A percentile compares a stretch with the other conserved stretches of the same genome.
Evolutionary conservation across 1,140 invertebrate species (phyloP).

Genomic region (Arion vulgaris): DNA sequence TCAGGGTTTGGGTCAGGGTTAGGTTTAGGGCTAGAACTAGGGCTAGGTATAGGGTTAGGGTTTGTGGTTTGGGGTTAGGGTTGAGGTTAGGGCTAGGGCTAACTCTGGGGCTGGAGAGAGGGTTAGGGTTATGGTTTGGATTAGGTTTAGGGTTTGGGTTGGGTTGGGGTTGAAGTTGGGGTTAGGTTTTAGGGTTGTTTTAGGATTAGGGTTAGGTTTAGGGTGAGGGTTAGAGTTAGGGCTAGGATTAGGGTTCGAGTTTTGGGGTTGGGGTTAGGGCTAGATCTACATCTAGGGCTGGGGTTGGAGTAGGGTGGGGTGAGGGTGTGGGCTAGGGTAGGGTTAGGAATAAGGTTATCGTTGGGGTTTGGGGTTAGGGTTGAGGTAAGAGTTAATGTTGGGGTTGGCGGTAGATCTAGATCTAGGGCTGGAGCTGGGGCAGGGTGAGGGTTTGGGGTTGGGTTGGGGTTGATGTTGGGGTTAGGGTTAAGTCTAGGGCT

Average conservation of each 20-base stretch:
- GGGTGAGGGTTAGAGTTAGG: constrained; percentile 15
- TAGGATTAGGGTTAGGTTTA: constrained; percentile 17
- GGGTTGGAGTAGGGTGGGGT: constrained; percentile 41
- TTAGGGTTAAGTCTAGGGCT: constrained; percentile 1
- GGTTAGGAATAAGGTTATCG: not conserved
- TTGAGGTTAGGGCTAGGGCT: constrained; percentile 13
- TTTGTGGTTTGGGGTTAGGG: constrained; percentile 10
- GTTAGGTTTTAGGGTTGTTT: not conserved
- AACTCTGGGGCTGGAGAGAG: not conserved
- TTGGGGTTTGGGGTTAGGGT: constrained; percentile 12
- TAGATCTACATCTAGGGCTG: constrained; percentile 47
- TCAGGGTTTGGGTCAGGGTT: constrained; percentile 47
- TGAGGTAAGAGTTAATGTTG: constrained; percentile 11
- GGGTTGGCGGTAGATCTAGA: not conserved
- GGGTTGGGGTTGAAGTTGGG: constrained; percentile 6
- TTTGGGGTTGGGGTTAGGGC: constrained; percentile 36
- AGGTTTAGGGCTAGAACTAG: constrained; percentile 45
- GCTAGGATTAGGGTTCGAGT: constrained; percentile 10
- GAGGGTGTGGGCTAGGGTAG: constrained; percentile 34
- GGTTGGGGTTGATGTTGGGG: not conserved
- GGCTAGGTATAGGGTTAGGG: constrained; percentile 43
- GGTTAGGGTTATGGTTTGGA: constrained; percentile 10
- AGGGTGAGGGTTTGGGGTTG: constrained; percentile 40
- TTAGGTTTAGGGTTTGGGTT: not conserved
- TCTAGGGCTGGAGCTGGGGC: constrained; percentile 41